These are phyloP conservation scores for Drosophila sechellia DNA, from an alignment of 1,140 invertebrate species.

Conservation along the genomic window DNA sequence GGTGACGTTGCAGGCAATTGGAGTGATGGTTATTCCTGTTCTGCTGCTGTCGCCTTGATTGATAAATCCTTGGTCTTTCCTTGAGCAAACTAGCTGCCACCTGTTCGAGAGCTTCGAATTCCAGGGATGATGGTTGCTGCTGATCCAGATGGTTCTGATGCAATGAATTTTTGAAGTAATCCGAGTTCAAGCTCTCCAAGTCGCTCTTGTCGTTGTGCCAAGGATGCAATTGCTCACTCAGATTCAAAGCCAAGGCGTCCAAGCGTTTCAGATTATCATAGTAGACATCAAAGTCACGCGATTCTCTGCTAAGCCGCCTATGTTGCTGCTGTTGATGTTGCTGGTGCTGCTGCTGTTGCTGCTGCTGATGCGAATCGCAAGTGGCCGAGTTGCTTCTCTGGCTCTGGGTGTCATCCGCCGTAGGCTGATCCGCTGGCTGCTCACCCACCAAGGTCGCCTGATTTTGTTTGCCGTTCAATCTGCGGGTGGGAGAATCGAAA, in stretches of 20 bases:
- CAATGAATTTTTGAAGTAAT: constrained; percentile 86
- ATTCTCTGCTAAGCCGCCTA: constrained; percentile 38
- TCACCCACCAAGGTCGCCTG: constrained; percentile 52
- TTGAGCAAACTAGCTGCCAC: constrained; percentile 57
- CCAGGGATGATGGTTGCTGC: constrained; percentile 64
- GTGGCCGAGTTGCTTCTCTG: constrained; percentile 60
- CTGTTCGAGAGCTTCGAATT: constrained; percentile 72
- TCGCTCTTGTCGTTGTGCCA: constrained; percentile 86
- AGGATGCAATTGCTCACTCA: constrained; percentile 76
- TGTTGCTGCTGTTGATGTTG: constrained; percentile 42
- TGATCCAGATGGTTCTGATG: constrained; percentile 71
- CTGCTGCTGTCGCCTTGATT: constrained; percentile 67
- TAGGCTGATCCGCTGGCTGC: constrained; percentile 46
- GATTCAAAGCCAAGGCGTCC: constrained; percentile 72
- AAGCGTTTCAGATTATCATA: constrained; percentile 84
- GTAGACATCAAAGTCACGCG: constrained; percentile 81
- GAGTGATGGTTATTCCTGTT: constrained; percentile 33
- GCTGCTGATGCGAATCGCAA: constrained; percentile 76
- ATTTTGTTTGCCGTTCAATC: constrained; percentile 63
- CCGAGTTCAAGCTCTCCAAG: constrained; percentile 88
- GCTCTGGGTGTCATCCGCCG: constrained; percentile 58
- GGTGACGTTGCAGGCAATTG: constrained; percentile 53
- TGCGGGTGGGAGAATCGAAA: constrained; percentile 37
- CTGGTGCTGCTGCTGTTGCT: constrained; percentile 34
- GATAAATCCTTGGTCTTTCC: constrained; percentile 76